Evolutionary conservation across 2,888 invertebrate species (phyloP), one percentile per base, ranked within the genome.

Genomic region (Ornithoptera alexandrae): DNA sequence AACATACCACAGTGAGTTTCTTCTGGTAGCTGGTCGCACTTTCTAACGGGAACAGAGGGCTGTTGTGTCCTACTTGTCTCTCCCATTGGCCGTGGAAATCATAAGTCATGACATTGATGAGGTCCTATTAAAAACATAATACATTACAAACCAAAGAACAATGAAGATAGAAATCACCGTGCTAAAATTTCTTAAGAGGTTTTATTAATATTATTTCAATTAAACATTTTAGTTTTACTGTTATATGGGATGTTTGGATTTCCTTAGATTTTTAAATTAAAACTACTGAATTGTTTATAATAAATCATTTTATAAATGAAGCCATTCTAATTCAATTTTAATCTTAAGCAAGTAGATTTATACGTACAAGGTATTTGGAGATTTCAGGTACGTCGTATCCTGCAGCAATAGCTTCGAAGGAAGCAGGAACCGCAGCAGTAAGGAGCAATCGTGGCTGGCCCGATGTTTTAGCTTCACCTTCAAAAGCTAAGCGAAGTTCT

Each of bases 21-120:
- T 97, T 98, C 89, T 98, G 97, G 83, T 98, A 97, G 78, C 97
- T 96, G 5, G 97, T 97, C 24, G 98, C 97, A 76, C 97, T 96
- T 83, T 97, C 97, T 36, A 98, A 90, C 0, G 98, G 96, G 88
- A 95, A 97, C 1, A 98, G 94, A 0, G 98, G 98, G 67, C 97
- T 97, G 91, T 98, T 98, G 86, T 98, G 98, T 7, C 98, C 98
- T 2, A 98, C 97, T 74, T 97, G 96, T 71, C 97, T 94, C 84
- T 98, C 98, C 98, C 98, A 98, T 83, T 97, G 97, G 0, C 98
- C 98, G 81, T 98, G 98, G 94, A 98, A 98, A 85, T 98, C 98
- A 82, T 98, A 98, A 0, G 98, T 97, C 98, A 98, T 98, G 15
- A 98, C 96, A 84, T 98, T 98, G 83, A 98, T 97, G 83, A 97